Percentiles rank a stretch among this genome's conserved stretches.
Conservation (phyloP, 2,113 vertebrate genomes). For the Tychaedon coryphoeus region DNA sequence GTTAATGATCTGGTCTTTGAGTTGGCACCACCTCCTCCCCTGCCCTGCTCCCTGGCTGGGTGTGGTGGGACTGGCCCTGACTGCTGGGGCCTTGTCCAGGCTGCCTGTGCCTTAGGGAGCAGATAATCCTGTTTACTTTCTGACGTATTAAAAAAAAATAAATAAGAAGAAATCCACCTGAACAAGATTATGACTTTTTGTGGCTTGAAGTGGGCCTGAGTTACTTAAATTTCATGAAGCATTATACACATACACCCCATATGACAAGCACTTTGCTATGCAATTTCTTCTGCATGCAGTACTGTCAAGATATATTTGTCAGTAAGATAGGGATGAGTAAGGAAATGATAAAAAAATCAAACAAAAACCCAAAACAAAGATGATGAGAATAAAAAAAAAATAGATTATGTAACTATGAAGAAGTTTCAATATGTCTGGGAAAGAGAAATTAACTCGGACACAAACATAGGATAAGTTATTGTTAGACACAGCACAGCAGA, state of each 20-base stretch:
- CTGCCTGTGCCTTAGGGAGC: background rate
- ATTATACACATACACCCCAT: fast-evolving
- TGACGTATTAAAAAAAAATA: background rate
- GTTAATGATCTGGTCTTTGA: background rate
- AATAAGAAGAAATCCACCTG: too few relatives aligned
- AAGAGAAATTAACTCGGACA: background rate
- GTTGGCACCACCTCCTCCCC: background rate
- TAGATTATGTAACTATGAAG: background rate
- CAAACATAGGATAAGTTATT: background rate
- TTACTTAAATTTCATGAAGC: background rate
- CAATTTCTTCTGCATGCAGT: background rate
- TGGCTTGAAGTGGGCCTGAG: background rate
- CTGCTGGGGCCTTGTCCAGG: background rate
- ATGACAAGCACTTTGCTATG: background rate
- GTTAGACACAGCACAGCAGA: background rate
- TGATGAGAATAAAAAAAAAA: background rate
- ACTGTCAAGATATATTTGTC: background rate
- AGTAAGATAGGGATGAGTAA: background rate
- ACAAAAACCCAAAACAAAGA: background rate
- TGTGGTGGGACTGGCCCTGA: background rate
- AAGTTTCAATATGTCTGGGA: background rate
- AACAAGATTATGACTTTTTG: background rate
- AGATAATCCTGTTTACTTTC: background rate
- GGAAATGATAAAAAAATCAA: background rate
- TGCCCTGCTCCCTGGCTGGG: background rate